Conservation (phyloP, 2,113 vertebrate genomes). For the Desmodus rotundus region DNA sequence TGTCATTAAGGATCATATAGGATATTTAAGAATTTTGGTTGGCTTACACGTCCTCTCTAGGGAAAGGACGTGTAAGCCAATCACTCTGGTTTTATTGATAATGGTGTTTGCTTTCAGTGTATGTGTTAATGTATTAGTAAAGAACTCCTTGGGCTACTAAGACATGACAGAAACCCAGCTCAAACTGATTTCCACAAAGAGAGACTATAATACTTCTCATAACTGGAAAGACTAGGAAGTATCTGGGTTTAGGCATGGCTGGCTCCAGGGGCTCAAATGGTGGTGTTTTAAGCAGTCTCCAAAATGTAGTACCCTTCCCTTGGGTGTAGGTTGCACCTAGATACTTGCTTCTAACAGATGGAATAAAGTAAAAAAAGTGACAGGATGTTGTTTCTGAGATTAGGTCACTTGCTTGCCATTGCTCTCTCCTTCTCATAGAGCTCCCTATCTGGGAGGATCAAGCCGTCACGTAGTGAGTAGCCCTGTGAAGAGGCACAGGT, state of each 20-base stretch:
- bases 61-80: too few species aligned
- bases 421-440: too few species aligned
- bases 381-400: too few species aligned
- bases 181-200: not conserved
- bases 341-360: too few species aligned
- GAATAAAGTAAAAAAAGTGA: too few species aligned
- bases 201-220: not conserved
- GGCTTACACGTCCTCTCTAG: not conserved
- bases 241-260: not conserved
- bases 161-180: not conserved
- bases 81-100: not conserved
- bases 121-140: not conserved
- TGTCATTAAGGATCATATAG: not conserved
- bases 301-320: too few species aligned
- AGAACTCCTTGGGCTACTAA: not conserved
- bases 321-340: too few species aligned
- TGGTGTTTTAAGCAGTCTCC: too few species aligned
- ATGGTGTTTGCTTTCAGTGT: not conserved
- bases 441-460: too few species aligned
- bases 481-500: not conserved
- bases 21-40: not conserved
- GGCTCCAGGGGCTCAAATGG: too few species aligned
- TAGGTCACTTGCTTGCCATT: too few species aligned
- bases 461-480: not conserved
- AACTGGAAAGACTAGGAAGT: not conserved